Evolutionary conservation across 2,797 vertebrate genomes (phyloP), one percentile per base, ranked within the genome.

Genomic region (Argyrosomus regius): DNA sequence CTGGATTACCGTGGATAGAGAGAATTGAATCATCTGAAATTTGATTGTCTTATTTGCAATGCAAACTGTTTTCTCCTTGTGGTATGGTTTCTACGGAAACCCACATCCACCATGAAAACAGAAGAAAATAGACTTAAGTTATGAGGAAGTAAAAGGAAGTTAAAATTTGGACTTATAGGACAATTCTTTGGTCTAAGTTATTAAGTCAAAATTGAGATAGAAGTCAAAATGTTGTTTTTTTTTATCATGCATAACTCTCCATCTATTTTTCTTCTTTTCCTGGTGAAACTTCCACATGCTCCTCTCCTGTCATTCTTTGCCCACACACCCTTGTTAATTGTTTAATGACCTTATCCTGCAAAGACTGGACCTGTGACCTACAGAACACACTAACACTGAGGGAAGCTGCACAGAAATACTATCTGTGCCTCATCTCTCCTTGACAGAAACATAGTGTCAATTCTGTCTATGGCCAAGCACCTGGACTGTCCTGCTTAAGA

Each of bases 1-100:
- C 95, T 0, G 93, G 96, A 60, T 88, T 96, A 0, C 96, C 97
- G 0, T 99, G 98, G 98, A 98, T 98, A 18, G 97, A 98, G 65
- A 95, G 96, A 70, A 96, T 97, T 0, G 98, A 99, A 90, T 98
- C 97, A 18, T 99, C 97, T 0, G 98, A 99, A 92, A 99, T 99
- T 92, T 99, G 94, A 99, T 94, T 88, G 72, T 75, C 62, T 71
- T 13, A 66, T 89, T 91, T 91, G 71, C 89, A 74, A 81, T 79
- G 89, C 79, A 92, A 88, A 91, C 24, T 45, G 69, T 81, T 78
- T 72, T 48, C 43, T 60, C 50, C 24, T 24, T 48, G 49, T 76
- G 22, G 59, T 63, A 2, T 17, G 64, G 53, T 49, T 52, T 26
- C 75, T 71, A 10, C 20, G 4, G 74, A 64, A 84, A 73, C 22